A percentile compares a stretch with the other conserved stretches of the same genome.
Conservation (phyloP, 1,140 invertebrate species). For the Neodiprion fabricii region DNA sequence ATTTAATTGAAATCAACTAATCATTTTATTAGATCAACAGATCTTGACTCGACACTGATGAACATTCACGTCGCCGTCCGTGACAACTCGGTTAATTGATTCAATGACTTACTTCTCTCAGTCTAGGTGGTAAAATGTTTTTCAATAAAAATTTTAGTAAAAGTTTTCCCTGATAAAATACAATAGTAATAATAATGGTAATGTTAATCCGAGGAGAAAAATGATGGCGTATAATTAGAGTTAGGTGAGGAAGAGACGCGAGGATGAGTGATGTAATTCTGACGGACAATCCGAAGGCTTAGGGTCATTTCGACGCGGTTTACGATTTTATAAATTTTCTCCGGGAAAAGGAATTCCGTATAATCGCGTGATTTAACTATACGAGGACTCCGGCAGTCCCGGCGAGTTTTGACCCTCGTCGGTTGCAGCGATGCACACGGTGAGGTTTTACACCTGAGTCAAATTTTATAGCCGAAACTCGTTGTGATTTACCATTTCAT, state of each 20-base stretch:
- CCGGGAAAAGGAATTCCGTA: conserved; percentile 11
- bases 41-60: no score
- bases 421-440: background rate
- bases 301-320: background rate
- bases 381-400: background rate
- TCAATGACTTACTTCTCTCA: no score
- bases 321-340: conserved; percentile 16
- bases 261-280: background rate
- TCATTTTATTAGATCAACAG: no score
- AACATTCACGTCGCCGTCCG: no score
- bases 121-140: no score
- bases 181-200: no score
- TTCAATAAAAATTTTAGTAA: no score
- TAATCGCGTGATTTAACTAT: conserved; percentile 26
- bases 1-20: no score
- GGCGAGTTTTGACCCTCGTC: conserved; percentile 2
- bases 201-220: no score
- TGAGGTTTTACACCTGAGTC: conserved; percentile 24
- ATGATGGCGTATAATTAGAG: no score
- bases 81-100: no score
- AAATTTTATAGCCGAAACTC: conserved; percentile 13
- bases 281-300: background rate
- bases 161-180: no score
- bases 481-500: conserved; percentile 26
- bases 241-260: background rate